These are phyloP conservation scores for Xenus cinereus DNA, from an alignment of 2,113 vertebrate species.

Conservation along the genomic window DNA sequence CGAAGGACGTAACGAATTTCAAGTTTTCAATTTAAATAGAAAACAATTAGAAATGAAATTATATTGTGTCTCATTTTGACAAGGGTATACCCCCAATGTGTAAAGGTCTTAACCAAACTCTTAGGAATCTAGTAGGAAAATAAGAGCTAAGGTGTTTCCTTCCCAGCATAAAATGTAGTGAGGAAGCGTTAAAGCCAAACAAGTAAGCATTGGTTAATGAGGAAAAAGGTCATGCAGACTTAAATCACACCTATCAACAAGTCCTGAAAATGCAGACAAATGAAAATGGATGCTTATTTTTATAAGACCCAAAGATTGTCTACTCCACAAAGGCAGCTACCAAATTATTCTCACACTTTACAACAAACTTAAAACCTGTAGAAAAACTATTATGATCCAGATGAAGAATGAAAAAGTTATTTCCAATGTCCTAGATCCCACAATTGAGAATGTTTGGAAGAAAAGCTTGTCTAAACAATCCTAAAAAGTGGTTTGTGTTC, in stretches of 20 bases:
- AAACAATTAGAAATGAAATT: not conserved
- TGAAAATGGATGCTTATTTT: not conserved
- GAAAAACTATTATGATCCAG: not conserved
- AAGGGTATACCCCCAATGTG: not conserved
- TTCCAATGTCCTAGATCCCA: not conserved
- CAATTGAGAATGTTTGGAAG: not conserved
- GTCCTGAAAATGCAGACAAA: not conserved
- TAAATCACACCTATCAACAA: not conserved
- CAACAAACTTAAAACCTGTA: not conserved
- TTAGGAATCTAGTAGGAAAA: not conserved
- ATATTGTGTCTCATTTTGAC: not conserved
- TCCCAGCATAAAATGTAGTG: not conserved
- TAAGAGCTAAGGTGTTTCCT: not conserved
- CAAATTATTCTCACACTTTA: not conserved
- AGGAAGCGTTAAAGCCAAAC: not conserved
- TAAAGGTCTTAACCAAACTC: not conserved
- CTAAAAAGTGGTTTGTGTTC: not conserved
- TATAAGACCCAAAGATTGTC: not conserved
- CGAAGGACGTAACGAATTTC: not conserved
- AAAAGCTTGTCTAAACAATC: not conserved
- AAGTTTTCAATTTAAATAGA: not conserved
- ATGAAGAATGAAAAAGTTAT: not conserved
- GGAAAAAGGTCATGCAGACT: not conserved
- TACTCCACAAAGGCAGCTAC: not conserved
- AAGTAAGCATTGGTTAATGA: not conserved